phyloP scores from a whole-genome alignment of 1,140 invertebrate species.

The Muscidifurax raptorellus region DNA sequence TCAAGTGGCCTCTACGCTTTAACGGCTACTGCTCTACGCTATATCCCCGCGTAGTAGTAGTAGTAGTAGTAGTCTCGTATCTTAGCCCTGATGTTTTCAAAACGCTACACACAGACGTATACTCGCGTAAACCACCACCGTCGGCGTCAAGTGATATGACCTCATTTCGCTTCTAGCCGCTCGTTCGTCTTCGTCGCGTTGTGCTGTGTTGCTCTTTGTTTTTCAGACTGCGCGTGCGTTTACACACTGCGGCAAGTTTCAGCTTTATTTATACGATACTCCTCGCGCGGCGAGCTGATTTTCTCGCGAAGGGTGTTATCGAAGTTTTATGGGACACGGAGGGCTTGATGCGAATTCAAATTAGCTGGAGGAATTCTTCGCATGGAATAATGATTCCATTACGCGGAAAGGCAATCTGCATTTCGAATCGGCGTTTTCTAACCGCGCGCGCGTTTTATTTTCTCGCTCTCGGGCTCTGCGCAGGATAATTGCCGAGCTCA shows the following conservation, averaged over 20 bases:
- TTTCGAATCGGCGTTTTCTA: neutral
- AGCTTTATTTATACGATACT: neutral
- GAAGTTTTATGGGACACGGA: neutral
- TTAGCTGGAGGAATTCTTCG: neutral
- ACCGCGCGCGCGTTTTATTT: neutral
- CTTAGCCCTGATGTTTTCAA: neutral
- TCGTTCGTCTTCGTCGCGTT: neutral
- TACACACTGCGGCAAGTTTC: neutral
- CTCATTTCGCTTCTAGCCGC: neutral
- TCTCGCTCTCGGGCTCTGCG: neutral
- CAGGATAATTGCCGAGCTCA: neutral
- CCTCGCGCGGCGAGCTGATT: too few species aligned
- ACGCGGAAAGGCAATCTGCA: neutral
- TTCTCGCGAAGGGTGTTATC: neutral
- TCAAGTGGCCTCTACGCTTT: neutral
- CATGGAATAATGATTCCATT: conserved; percentile 6
- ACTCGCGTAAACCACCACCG: neutral
- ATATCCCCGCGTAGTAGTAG: neutral
- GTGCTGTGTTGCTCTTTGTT: neutral
- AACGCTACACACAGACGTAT: neutral
- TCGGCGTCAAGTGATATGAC: neutral
- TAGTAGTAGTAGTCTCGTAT: neutral
- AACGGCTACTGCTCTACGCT: neutral
- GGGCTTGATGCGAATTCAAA: neutral
- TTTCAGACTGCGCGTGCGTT: neutral